Conservation (phyloP, 1,140 invertebrate genomes). For the Bombus polaris region DNA sequence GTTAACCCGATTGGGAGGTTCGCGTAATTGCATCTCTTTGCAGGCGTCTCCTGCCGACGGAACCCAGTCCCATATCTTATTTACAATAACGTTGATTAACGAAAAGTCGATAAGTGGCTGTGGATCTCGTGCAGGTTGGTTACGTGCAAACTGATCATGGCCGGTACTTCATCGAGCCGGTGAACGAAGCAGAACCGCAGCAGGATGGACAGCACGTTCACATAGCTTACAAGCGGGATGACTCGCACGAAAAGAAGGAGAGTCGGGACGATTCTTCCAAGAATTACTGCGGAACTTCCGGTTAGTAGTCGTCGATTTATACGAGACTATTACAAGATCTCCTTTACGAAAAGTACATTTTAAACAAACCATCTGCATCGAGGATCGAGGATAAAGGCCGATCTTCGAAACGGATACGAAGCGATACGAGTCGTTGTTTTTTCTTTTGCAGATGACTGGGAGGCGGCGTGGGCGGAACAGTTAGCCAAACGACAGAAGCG, state of each 20-base stretch:
- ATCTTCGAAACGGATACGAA: too few relatives aligned
- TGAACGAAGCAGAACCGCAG: slow-evolving; percentile 77
- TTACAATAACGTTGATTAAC: slow-evolving; percentile 50
- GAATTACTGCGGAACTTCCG: slow-evolving; percentile 66
- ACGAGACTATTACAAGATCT: neutral
- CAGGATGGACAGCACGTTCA: slow-evolving; percentile 82
- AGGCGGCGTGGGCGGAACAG: slow-evolving; percentile 79
- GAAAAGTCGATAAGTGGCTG: slow-evolving; percentile 9
- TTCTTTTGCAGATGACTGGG: slow-evolving; percentile 76
- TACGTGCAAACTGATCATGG: slow-evolving; percentile 79
- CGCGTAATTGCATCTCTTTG: neutral
- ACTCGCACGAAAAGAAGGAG: slow-evolving; percentile 56
- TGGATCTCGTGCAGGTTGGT: slow-evolving; percentile 75
- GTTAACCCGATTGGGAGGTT: neutral
- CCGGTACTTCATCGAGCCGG: slow-evolving; percentile 83
- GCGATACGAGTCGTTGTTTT: too few relatives aligned
- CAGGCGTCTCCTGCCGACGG: neutral
- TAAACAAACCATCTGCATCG: neutral
- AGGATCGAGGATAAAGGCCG: too few relatives aligned
- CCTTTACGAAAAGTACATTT: neutral
- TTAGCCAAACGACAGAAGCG: slow-evolving; percentile 72
- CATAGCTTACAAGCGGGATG: slow-evolving; percentile 77
- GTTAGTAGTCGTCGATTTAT: slow-evolving; percentile 46
- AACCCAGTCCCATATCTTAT: slow-evolving; percentile 28
- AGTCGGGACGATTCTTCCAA: slow-evolving; percentile 24